Evolutionary conservation across 2,888 invertebrate genomes (phyloP).

Genomic region (Aspidiotus destructor): DNA sequence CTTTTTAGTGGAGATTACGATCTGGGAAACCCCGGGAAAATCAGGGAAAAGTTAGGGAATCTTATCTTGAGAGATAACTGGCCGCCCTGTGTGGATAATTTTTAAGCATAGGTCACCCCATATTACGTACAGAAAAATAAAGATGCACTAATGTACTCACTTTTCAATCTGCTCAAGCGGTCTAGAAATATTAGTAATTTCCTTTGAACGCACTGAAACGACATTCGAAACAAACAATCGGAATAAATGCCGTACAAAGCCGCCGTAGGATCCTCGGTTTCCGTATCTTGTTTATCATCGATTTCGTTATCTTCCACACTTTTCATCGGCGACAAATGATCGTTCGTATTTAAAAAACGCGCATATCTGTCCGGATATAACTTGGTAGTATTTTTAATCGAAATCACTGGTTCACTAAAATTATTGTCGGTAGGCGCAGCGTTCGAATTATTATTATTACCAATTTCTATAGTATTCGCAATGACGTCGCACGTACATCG

Average conservation of each 20-base stretch:
- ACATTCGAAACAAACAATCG: conserved; percentile 50
- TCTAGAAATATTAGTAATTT: conserved; percentile 51
- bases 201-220: conserved; percentile 50
- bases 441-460: not conserved
- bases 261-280: conserved; percentile 40
- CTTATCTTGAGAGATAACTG: too few species aligned
- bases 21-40: too few species aligned
- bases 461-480: not conserved
- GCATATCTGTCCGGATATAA: conserved; percentile 21
- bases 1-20: too few species aligned
- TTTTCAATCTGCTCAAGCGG: conserved; percentile 47
- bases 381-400: conserved; percentile 22
- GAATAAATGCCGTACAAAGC: conserved; percentile 48
- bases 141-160: conserved; percentile 33
- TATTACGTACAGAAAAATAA: not conserved
- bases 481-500: not conserved
- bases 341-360: conserved; percentile 20
- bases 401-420: conserved; percentile 30
- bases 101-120: not conserved
- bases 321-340: conserved; percentile 13
- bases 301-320: conserved; percentile 25
- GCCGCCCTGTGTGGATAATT: too few species aligned
- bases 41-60: too few species aligned
- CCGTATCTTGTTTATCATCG: conserved; percentile 35
- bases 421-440: conserved; percentile 6